Conservation (phyloP, 2,888 invertebrate species). For the Tetragonisca angustula region DNA sequence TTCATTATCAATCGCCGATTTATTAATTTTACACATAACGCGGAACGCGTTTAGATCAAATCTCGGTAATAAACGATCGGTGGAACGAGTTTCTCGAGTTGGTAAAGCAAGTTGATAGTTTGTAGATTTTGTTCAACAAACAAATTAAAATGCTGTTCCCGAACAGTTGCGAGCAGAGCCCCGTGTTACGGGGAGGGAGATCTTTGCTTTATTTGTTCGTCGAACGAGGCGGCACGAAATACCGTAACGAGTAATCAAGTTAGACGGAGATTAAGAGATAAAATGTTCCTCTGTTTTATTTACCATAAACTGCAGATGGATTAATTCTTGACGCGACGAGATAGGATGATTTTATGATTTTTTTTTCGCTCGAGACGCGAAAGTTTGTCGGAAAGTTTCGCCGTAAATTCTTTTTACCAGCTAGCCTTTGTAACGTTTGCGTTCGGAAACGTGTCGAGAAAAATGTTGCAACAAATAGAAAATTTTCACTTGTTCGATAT, state of each 20-base stretch:
- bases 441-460: not conserved
- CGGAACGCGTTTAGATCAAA: too few relatives aligned
- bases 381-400: constrained; percentile 47
- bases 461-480: not conserved
- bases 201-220: constrained; percentile 28
- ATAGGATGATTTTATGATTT: constrained; percentile 51
- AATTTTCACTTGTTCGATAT: not conserved
- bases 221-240: constrained; percentile 47
- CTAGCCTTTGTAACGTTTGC: not conserved
- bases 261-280: constrained; percentile 63
- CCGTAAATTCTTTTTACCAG: constrained; percentile 17
- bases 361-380: constrained; percentile 32
- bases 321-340: constrained; percentile 54
- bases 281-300: constrained; percentile 63
- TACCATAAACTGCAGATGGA: constrained; percentile 61
- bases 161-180: constrained; percentile 9
- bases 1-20: too few relatives aligned
- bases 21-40: too few relatives aligned
- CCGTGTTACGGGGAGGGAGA: constrained; percentile 21
- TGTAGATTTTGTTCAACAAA: not conserved
- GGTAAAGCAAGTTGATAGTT: not conserved
- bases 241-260: constrained; percentile 62
- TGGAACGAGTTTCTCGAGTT: not conserved
- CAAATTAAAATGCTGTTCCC: constrained; percentile 13
- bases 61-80: not conserved